Evolutionary conservation across 2,888 invertebrate genomes (phyloP).

Genomic region (Acleris holmiana): DNA sequence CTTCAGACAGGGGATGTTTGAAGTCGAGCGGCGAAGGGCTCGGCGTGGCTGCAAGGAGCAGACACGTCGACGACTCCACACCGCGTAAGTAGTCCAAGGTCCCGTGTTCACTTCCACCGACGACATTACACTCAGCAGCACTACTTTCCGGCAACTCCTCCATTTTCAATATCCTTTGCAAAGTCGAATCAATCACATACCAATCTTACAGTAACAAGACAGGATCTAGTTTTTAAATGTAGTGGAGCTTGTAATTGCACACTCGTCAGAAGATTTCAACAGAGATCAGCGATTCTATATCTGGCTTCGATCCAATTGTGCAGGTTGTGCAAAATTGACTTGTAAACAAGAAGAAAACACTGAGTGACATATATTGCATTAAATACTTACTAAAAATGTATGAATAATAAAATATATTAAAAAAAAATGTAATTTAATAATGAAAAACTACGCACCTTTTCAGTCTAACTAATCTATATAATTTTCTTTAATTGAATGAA

Average conservation of each 20-base stretch:
- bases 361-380: no score
- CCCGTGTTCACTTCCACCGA: conserved; percentile 62
- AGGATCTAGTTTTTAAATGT: no score
- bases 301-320: conserved; percentile 31
- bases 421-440: not conserved
- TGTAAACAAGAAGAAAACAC: not conserved
- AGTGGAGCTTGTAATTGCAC: no score
- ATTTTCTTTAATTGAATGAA: not conserved
- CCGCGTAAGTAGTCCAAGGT: conserved; percentile 79
- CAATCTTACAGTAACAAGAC: not conserved
- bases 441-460: not conserved
- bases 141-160: conserved; percentile 64
- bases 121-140: conserved; percentile 48
- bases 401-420: no score
- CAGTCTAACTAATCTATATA: not conserved
- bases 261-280: not conserved
- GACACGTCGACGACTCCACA: conserved; percentile 87
- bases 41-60: conserved; percentile 85
- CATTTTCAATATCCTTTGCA: conserved; percentile 50
- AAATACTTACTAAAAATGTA: no score
- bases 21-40: conserved; percentile 85
- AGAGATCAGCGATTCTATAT: conserved; percentile 25
- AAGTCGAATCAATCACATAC: conserved; percentile 23
- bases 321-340: conserved; percentile 1
- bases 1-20: conserved; percentile 84